These are phyloP conservation scores for Girardinus metallicus DNA, from an alignment of 2,797 vertebrate genomes.

Conservation along the genomic window DNA sequence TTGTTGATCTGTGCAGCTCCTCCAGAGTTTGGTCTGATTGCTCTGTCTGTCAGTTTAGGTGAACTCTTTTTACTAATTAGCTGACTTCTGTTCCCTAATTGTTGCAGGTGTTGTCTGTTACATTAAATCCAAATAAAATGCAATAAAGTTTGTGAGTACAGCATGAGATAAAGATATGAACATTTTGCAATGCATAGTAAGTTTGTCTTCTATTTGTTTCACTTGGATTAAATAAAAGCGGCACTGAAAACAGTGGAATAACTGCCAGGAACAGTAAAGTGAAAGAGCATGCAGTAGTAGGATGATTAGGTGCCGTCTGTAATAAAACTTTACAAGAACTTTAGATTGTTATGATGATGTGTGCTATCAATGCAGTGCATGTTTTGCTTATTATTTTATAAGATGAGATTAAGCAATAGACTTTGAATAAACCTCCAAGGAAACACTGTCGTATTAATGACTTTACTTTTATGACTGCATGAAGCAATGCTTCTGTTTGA, in stretches of 20 bases:
- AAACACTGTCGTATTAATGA: background rate
- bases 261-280: background rate
- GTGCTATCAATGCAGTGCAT: background rate
- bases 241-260: background rate
- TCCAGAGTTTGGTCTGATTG: no score
- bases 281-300: background rate
- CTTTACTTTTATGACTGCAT: background rate
- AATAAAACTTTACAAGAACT: background rate
- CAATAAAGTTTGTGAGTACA: background rate
- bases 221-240: background rate
- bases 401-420: background rate
- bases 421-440: background rate
- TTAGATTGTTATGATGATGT: background rate
- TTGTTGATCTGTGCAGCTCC: no score
- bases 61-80: no score
- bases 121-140: no score
- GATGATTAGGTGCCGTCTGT: background rate
- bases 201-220: background rate
- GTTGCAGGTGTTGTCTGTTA: no score
- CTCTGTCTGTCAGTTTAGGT: no score
- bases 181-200: background rate
- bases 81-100: no score
- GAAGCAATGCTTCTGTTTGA: background rate
- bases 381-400: background rate
- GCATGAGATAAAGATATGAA: background rate